Percentiles rank a stretch among this genome's conserved stretches.
Evolutionary conservation across 2,888 invertebrate genomes (phyloP).

Genomic region (Papilio protenor): DNA sequence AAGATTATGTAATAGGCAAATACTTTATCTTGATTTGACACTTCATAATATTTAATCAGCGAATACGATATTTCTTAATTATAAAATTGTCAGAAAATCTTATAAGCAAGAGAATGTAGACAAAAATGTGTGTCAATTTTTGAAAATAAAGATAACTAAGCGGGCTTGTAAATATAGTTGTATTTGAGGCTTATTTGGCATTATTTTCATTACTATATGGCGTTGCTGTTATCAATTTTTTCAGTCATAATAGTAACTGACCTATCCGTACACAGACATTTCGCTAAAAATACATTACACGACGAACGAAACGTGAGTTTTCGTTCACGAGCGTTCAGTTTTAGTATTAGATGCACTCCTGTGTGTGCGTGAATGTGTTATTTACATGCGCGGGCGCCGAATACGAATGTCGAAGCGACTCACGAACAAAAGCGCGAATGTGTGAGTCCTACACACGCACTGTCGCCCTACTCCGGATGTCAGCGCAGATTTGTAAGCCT

Average conservation of each 20-base stretch:
- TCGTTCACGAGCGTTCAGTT: constrained; percentile 71
- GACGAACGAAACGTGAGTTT: constrained; percentile 69
- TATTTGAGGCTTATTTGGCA: constrained; percentile 43
- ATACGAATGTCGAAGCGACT: constrained; percentile 53
- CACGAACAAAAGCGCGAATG: constrained; percentile 63
- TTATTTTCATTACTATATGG: constrained; percentile 49
- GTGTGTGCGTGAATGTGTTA: constrained; percentile 51
- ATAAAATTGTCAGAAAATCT: background rate
- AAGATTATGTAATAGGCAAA: too few relatives aligned
- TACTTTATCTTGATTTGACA: too few relatives aligned
- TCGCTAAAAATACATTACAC: constrained; percentile 73
- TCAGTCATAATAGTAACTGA: constrained; percentile 78
- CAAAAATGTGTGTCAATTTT: background rate
- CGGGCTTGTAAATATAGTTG: background rate
- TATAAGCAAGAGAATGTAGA: background rate
- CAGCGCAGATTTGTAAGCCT: constrained; percentile 76
- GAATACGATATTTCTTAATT: background rate
- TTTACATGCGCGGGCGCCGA: constrained; percentile 54
- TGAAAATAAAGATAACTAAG: background rate
- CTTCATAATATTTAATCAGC: too few relatives aligned
- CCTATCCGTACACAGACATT: constrained; percentile 75
- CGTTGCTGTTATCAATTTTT: constrained; percentile 49
- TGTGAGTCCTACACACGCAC: constrained; percentile 64
- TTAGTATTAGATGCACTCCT: constrained; percentile 59
- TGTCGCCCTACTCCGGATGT: constrained; percentile 80